Evolutionary conservation across 2,888 invertebrate species (phyloP), one percentile per base, ranked within the genome.

Genomic region (Auanema sp.): DNA sequence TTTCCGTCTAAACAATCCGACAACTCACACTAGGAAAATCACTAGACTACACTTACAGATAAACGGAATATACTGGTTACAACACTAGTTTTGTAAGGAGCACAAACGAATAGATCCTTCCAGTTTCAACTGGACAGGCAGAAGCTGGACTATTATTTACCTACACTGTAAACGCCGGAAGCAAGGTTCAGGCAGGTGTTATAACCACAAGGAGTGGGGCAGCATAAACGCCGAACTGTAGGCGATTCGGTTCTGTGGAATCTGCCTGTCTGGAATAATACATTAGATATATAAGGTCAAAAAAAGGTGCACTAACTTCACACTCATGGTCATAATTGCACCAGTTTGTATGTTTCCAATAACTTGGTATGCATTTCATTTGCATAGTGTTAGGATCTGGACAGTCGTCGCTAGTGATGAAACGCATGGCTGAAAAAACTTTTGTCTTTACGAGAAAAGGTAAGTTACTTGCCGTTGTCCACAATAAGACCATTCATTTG

Each of bases 341-440:
- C 47, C 47, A 47, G 8, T 10, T 47, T 5, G 47, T 47, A 21
- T 18, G 47, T 10, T 47, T 47, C 16, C 47, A 10, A 10, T 16
- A 16, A 10, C 47, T 47, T 21, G 16, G 47, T 3, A 18, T 18
- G 21, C 47, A 47, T 47, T 47, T 47, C 47, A 47, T 47, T 47
- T 47, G 16, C 16, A 47, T 16, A 18, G 47, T 18, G 10, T 47
- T 21, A 5, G 47, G 47, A 47, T 16, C 16, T 5, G 47, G 47
- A 47, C 47, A 47, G 6, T 47, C 21, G 5, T 16, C 16, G 8
- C 10, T 47, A 6, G 16, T 16, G 47, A 47, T 47, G 21, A 47
- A 47, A 47, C 47, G 47, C 3, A 47, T 47, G 4, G 16, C 47
- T 47, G 10, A 47, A 47, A 47, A 47, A 43, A 11, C n/a, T n/a